Evolutionary conservation across 2,113 vertebrate species (phyloP).

Genomic region (Triplophysa tibetana): DNA sequence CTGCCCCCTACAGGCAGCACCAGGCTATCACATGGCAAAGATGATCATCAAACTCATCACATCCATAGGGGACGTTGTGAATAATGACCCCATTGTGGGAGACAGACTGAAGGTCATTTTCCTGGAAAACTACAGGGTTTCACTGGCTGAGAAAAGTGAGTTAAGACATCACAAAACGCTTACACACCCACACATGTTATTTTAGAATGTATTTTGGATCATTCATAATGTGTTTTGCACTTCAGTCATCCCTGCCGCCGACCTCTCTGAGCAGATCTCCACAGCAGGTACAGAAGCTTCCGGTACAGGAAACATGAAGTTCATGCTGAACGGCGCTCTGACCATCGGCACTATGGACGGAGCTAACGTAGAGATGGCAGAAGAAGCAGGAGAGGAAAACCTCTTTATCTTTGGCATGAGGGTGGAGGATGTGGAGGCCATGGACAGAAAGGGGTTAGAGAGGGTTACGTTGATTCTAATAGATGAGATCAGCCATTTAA

Average conservation of each 20-base stretch:
- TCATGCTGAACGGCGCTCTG: slow-evolving; percentile 90
- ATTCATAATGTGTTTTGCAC: not conserved
- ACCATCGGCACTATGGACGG: slow-evolving; percentile 91
- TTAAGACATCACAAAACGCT: not conserved
- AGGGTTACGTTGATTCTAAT: not conserved
- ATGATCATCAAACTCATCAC: slow-evolving; percentile 90
- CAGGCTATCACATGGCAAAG: slow-evolving; percentile 91
- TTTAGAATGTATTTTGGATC: not conserved
- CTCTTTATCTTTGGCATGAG: slow-evolving; percentile 90
- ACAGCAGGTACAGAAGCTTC: slow-evolving; percentile 88
- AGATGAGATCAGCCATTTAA: not conserved
- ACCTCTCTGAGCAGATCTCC: slow-evolving; percentile 91
- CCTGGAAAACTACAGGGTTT: slow-evolving; percentile 88
- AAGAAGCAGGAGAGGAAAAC: slow-evolving; percentile 85
- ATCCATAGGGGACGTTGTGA: slow-evolving; percentile 78
- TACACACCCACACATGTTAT: not conserved
- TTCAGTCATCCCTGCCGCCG: slow-evolving; percentile 84
- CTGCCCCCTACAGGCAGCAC: slow-evolving; percentile 77
- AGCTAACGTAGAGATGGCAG: slow-evolving; percentile 89
- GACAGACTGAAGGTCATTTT: slow-evolving; percentile 85
- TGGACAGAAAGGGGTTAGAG: slow-evolving; percentile 81
- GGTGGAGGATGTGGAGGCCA: slow-evolving; percentile 80
- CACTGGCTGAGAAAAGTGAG: slow-evolving; percentile 86
- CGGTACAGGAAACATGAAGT: slow-evolving; percentile 91
- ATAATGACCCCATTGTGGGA: slow-evolving; percentile 82